Evolutionary conservation across 2,888 invertebrate species (phyloP).

Genomic region (Drosophila ustulata): DNA sequence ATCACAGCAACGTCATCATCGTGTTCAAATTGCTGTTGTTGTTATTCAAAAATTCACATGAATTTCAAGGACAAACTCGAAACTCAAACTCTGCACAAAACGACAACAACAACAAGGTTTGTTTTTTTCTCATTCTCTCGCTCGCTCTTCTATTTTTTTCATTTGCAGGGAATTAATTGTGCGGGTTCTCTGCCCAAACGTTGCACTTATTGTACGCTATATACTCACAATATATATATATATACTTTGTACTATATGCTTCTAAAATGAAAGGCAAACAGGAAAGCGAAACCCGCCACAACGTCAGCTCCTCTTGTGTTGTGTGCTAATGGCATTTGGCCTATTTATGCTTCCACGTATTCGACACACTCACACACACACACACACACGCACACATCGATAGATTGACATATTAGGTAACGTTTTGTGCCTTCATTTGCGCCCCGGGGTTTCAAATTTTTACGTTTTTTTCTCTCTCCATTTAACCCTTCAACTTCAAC

Average conservation of each 20-base stretch:
- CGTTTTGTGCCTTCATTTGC: slow-evolving; percentile 37
- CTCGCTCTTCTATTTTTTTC: slow-evolving; percentile 19
- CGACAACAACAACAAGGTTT: slow-evolving; percentile 19
- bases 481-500: slow-evolving; percentile 70
- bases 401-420: slow-evolving; percentile 66
- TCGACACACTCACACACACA: slow-evolving; percentile 24
- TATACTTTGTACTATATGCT: slow-evolving; percentile 5
- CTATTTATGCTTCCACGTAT: slow-evolving; percentile 82
- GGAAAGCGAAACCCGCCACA: slow-evolving; percentile 63
- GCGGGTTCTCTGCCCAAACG: slow-evolving; percentile 65
- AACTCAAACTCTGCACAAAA: slow-evolving; percentile 38
- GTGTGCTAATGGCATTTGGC: slow-evolving; percentile 83
- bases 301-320: slow-evolving; percentile 39
- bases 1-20: slow-evolving; percentile 29
- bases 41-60: slow-evolving; percentile 70
- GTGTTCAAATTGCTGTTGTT: slow-evolving; percentile 29
- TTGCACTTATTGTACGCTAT: slow-evolving; percentile 35
- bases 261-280: slow-evolving; percentile 46
- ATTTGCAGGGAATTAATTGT: slow-evolving; percentile 71
- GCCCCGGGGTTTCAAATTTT: slow-evolving; percentile 65
- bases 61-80: slow-evolving; percentile 73
- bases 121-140: slow-evolving; percentile 18
- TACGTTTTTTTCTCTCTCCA: slow-evolving; percentile 8
- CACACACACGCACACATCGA: slow-evolving; percentile 17
- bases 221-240: slow-evolving; percentile 13